Percentiles rank a stretch among this genome's conserved stretches.
Conservation (phyloP, 2,888 invertebrate species). For the Luperina testacea region DNA sequence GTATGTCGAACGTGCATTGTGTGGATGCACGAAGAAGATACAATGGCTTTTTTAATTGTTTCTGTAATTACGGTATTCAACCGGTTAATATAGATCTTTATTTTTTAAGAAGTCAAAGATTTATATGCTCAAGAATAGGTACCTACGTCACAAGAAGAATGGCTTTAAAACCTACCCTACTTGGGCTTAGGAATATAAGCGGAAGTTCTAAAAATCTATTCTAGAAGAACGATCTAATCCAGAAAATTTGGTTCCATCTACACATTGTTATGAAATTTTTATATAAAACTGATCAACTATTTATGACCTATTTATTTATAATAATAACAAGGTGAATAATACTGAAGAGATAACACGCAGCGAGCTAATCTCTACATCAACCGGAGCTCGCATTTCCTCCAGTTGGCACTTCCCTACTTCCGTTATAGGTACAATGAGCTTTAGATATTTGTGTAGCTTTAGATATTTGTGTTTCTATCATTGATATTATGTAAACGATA, state of each 20-base stretch:
- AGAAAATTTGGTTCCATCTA: too few species aligned
- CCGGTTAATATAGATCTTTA: background rate
- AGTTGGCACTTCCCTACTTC: slow-evolving; percentile 26
- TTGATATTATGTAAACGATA: slow-evolving; percentile 7
- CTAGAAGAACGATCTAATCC: background rate
- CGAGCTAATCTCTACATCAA: background rate
- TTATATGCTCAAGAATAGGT: background rate
- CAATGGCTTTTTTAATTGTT: too few species aligned
- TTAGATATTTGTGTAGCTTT: slow-evolving; percentile 8
- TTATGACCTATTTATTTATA: background rate
- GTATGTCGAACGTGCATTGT: too few species aligned
- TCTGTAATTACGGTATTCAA: too few species aligned
- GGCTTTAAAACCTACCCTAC: background rate
- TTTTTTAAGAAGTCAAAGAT: background rate
- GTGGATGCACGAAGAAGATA: too few species aligned
- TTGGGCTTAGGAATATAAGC: background rate
- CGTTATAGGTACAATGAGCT: slow-evolving; percentile 7
- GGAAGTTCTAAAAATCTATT: too few species aligned
- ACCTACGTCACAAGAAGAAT: background rate
- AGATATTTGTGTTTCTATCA: slow-evolving; percentile 3
- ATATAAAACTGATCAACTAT: background rate
- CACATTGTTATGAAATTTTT: background rate
- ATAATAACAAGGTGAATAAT: slow-evolving; percentile 14
- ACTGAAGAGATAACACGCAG: slow-evolving; percentile 18
- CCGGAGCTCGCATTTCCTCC: slow-evolving; percentile 43